Percentiles rank a stretch among this genome's conserved stretches.
These are phyloP conservation scores for Mormyrus hasselquistii DNA, from an alignment of 2,797 vertebrate species.

Conservation along the genomic window DNA sequence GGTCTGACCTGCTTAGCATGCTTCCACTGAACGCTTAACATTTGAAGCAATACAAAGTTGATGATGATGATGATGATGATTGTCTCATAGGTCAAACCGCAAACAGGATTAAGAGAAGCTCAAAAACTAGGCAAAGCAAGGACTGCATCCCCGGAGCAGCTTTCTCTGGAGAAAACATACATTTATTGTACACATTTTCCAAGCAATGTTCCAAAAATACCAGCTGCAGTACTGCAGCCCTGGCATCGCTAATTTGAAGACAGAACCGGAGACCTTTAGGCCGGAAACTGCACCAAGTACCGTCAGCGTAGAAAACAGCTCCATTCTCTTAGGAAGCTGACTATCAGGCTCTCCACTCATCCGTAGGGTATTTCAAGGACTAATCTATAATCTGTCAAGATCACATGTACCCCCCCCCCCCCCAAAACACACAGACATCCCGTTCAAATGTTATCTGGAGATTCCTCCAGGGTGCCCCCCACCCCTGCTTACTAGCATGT, in stretches of 20 bases:
- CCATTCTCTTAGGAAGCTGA: not conserved
- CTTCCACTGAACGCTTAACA: not conserved
- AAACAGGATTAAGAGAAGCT: not conserved
- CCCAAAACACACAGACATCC: not conserved
- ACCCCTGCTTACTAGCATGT: not conserved
- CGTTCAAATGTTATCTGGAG: not conserved
- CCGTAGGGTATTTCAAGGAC: not conserved
- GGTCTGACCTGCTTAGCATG: not conserved
- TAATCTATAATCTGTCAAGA: not conserved
- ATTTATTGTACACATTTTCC: not conserved
- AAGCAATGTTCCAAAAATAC: not conserved
- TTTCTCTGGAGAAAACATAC: not conserved
- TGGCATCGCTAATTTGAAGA: not conserved
- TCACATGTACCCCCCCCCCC: not conserved
- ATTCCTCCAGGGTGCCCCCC: not conserved
- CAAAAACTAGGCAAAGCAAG: not conserved
- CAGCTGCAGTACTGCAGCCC: not conserved
- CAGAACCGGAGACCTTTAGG: not conserved
- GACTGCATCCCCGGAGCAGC: not conserved
- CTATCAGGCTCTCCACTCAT: not conserved
- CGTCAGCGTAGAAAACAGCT: not conserved
- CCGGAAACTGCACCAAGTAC: not conserved
- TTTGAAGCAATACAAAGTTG: not conserved
- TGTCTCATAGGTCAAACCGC: not conserved
- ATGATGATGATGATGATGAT: not conserved